Evolutionary conservation across 2,113 vertebrate genomes (phyloP).

Genomic region (Rafetus swinhoei): DNA sequence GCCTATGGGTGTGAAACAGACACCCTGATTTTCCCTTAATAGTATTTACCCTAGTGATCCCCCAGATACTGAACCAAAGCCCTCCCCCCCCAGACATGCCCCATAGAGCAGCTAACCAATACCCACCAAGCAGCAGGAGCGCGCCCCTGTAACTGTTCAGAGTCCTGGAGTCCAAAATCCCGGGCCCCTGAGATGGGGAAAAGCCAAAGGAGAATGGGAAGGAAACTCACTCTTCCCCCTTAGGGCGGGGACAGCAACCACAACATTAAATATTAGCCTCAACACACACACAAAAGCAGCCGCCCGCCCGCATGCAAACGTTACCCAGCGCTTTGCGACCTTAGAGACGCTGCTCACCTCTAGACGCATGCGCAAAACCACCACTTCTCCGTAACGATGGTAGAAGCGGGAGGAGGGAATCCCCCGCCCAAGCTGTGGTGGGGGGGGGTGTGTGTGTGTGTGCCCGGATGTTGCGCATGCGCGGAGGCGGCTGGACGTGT

Average conservation of each 20-base stretch:
- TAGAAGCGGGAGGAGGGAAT: background rate
- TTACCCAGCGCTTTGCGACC: background rate
- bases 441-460: too few relatives aligned
- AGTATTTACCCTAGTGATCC: background rate
- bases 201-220: background rate
- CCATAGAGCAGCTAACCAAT: background rate
- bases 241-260: background rate
- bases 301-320: background rate
- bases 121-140: background rate
- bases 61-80: background rate
- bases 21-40: background rate
- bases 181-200: background rate
- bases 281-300: background rate
- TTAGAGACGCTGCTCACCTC: background rate
- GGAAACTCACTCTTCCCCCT: background rate
- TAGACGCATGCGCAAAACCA: background rate
- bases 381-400: background rate
- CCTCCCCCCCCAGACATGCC: background rate
- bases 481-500: conserved; percentile 23
- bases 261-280: background rate
- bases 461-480: conserved; percentile 36
- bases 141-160: background rate
- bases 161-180: background rate
- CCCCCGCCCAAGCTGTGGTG: background rate
- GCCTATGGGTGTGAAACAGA: background rate